A percentile compares a stretch with the other conserved stretches of the same genome.
Evolutionary conservation across 1,140 invertebrate genomes (phyloP).

Genomic region (Polypedilum vanderplanki): DNA sequence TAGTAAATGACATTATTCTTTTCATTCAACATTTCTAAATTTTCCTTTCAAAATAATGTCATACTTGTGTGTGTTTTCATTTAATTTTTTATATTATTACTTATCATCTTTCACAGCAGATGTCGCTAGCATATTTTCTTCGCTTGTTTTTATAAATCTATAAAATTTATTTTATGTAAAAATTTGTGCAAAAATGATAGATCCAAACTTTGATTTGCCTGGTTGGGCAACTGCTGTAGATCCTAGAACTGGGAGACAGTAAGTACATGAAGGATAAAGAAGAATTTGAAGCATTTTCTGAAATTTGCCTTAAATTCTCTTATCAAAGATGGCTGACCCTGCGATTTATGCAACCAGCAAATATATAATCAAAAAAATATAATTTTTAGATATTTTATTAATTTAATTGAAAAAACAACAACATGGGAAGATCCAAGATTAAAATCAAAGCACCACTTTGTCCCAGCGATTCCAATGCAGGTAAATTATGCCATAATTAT

Average conservation of each 20-base stretch:
- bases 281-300: background rate
- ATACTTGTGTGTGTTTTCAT: background rate
- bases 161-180: background rate
- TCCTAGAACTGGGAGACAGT: background rate
- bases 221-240: conserved; percentile 5
- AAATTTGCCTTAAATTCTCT: background rate
- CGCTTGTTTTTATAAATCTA: background rate
- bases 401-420: conserved; percentile 14
- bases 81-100: background rate
- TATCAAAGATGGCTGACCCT: background rate
- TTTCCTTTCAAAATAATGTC: background rate
- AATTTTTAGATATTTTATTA: conserved; percentile 22
- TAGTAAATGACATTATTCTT: too few relatives aligned
- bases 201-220: background rate
- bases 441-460: background rate
- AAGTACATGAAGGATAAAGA: background rate
- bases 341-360: background rate
- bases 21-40: too few relatives aligned
- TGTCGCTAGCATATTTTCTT: background rate
- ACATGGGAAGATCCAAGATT: conserved; percentile 20
- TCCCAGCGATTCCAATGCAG: background rate
- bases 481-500: background rate
- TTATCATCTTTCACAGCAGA: background rate
- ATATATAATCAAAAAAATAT: too few relatives aligned
- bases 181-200: background rate